Evolutionary conservation across 2,888 invertebrate species (phyloP).

Genomic region (Sclerodermus sp.): DNA sequence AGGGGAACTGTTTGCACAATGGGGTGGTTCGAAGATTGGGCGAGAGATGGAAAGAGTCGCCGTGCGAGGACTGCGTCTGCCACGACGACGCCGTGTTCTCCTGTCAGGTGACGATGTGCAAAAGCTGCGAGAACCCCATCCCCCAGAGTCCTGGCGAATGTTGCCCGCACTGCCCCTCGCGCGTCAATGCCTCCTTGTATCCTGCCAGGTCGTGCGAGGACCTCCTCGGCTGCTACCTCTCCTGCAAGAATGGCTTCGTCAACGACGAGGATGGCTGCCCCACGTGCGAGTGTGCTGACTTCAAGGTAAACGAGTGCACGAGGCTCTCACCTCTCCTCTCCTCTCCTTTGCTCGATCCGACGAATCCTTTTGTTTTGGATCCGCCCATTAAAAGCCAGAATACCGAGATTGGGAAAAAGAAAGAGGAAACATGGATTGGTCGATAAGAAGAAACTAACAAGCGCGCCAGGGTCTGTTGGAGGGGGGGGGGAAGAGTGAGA

Average conservation of each 20-base stretch:
- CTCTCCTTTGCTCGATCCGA: too few relatives aligned
- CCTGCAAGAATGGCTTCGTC: conserved; percentile 36
- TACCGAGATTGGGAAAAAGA: too few relatives aligned
- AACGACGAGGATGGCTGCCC: conserved; percentile 35
- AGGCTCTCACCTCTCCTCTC: too few relatives aligned
- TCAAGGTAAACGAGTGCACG: too few relatives aligned
- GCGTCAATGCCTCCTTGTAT: background rate
- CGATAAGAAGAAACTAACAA: too few relatives aligned
- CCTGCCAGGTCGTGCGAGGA: conserved; percentile 11
- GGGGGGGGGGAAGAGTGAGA: background rate
- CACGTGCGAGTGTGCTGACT: conserved; percentile 35
- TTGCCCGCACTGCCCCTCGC: conserved; percentile 41
- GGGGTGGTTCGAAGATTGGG: conserved; percentile 30
- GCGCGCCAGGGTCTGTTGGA: too few relatives aligned
- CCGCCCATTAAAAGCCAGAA: too few relatives aligned
- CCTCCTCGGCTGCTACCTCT: conserved; percentile 33
- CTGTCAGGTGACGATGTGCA: conserved; percentile 48
- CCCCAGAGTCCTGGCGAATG: conserved; percentile 42
- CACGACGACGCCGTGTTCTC: conserved; percentile 28
- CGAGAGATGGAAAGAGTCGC: conserved; percentile 31
- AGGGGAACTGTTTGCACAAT: conserved; percentile 31
- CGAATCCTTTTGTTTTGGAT: too few relatives aligned
- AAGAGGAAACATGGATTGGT: too few relatives aligned
- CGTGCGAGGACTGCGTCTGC: conserved; percentile 46
- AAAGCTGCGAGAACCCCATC: conserved; percentile 42